A percentile compares a stretch with the other conserved stretches of the same genome.
phyloP scores from a whole-genome alignment of 2,797 vertebrate genomes.

The Cercopithecus diana region DNA sequence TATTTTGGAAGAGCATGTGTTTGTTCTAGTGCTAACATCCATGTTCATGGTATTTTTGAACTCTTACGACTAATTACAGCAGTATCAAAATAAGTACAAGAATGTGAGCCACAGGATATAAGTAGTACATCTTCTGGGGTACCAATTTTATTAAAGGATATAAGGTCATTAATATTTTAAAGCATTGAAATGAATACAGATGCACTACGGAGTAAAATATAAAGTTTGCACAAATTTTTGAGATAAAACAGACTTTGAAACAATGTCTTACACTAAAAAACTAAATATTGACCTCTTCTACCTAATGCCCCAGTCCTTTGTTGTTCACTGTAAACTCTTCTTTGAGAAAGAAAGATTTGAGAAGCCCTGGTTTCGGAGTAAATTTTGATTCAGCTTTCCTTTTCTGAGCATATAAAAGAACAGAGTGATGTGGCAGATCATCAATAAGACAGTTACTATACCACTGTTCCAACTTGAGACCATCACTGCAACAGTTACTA shows the following conservation, averaged over 20 bases:
- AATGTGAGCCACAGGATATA: not conserved
- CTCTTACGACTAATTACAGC: not conserved
- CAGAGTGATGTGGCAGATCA: not conserved
- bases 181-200: not conserved
- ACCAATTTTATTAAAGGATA: not conserved
- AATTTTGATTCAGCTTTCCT: not conserved
- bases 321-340: not conserved
- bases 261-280: not conserved
- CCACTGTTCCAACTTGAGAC: too few species aligned
- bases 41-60: not conserved
- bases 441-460: too few species aligned
- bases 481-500: too few species aligned
- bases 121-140: not conserved
- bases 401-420: not conserved
- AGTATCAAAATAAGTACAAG: not conserved
- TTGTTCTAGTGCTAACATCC: not conserved
- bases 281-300: not conserved
- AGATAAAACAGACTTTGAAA: not conserved
- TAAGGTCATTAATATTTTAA: not conserved
- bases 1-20: not conserved
- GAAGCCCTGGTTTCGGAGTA: not conserved
- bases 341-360: not conserved
- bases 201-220: not conserved
- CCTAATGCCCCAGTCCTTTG: not conserved
- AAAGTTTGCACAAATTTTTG: not conserved